A percentile compares a stretch with the other conserved stretches of the same genome.
Evolutionary conservation across 2,113 vertebrate species (phyloP).

Genomic region (Carollia perspicillata): DNA sequence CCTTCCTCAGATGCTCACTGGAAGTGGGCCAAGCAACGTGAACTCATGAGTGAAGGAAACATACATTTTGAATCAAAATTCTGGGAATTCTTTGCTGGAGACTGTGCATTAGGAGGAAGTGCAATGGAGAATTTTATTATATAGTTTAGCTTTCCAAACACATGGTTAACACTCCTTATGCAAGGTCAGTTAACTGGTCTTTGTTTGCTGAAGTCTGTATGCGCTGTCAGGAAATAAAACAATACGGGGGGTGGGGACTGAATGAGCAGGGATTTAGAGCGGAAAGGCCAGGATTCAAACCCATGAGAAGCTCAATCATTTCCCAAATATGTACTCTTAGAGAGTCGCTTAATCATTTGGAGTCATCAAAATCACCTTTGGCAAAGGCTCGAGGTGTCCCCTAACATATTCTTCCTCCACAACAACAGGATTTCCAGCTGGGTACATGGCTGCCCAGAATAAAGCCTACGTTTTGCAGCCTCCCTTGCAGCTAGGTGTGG

Average conservation of each 20-base stretch:
- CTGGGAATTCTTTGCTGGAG: not conserved
- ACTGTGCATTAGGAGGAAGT: not conserved
- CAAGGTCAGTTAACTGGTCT: not conserved
- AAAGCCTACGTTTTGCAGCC: not conserved
- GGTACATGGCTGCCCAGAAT: not conserved
- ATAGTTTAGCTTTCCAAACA: not conserved
- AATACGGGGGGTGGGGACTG: not conserved
- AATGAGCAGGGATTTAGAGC: not conserved
- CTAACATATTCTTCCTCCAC: not conserved
- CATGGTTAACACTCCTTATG: not conserved
- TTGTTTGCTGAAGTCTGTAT: not conserved
- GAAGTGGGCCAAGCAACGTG: not conserved
- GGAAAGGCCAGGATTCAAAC: not conserved
- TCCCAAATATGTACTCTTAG: not conserved
- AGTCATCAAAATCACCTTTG: not conserved
- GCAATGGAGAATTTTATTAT: not conserved
- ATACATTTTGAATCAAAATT: not conserved
- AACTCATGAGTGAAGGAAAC: not conserved
- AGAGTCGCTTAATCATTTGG: not conserved
- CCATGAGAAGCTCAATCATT: not conserved
- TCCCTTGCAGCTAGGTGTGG: not conserved
- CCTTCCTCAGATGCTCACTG: not conserved
- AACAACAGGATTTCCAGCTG: not conserved
- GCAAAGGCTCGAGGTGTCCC: not conserved
- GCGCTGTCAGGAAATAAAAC: not conserved